These are phyloP conservation scores for Cyrtonyx montezumae DNA, from an alignment of 2,113 vertebrate species.

Conservation along the genomic window DNA sequence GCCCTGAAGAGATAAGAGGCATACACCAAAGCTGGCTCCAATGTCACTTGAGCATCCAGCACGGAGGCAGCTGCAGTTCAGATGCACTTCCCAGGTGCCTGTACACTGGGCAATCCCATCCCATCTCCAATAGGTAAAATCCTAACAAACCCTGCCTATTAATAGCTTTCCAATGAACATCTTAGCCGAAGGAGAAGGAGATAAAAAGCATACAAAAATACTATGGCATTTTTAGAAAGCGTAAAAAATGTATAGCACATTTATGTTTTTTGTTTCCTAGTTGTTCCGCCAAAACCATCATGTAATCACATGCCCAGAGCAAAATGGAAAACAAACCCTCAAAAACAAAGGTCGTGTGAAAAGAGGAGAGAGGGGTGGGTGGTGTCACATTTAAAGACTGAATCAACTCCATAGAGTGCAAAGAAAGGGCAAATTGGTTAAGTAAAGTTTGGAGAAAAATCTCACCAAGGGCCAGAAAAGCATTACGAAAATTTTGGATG, in stretches of 20 bases:
- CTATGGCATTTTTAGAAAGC: not conserved
- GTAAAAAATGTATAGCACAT: not conserved
- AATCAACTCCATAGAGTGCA: not conserved
- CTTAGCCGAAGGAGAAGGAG: not conserved
- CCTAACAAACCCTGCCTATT: not conserved
- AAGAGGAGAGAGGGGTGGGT: not conserved
- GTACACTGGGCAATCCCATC: not conserved
- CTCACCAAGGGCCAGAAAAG: not conserved
- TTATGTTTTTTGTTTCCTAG: not conserved
- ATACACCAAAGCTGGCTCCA: not conserved
- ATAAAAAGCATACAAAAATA: rapidly evolving
- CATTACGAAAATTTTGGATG: not conserved
- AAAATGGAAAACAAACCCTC: not conserved
- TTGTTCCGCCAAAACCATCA: not conserved
- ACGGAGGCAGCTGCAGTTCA: not conserved
- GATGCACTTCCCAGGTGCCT: not conserved
- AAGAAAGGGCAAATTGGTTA: not conserved
- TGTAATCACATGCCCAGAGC: not conserved
- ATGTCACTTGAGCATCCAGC: not conserved
- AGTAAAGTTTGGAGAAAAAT: not conserved
- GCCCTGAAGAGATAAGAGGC: too few relatives aligned
- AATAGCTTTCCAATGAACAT: not conserved
- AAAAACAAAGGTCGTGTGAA: not conserved
- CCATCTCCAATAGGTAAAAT: not conserved
- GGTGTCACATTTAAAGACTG: not conserved